Base-by-base conservation (phyloP, 2,888 invertebrate genomes). In the Folsomia candida region DNA sequence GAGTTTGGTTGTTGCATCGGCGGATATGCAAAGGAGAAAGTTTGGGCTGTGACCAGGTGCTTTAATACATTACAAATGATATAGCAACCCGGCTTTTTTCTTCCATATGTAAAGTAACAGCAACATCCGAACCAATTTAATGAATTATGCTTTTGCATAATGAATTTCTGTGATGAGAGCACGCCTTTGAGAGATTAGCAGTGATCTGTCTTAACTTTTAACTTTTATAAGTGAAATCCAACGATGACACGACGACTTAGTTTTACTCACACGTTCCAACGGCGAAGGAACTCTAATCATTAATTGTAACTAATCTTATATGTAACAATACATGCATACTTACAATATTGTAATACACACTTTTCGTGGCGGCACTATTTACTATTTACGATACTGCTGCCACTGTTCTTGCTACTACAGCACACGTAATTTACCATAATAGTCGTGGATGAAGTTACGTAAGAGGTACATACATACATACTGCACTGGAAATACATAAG, bases 131-230 rank as follows among this genome's bases (percentile, higher is more conserved):
- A n/a, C n/a, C n/a, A n/a, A n/a, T n/a, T n/a, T n/a, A n/a, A n/a
- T n/a, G n/a, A n/a, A n/a, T n/a, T n/a, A n/a, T n/a, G n/a, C n/a
- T n/a, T n/a, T n/a, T n/a, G n/a, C n/a, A n/a, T n/a, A n/a, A n/a
- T n/a, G n/a, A n/a, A n/a, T n/a, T n/a, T 78, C 80, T 80, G 80
- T 80, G 80, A 80, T 80, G 80, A 79, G 80, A 80, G 76, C 80
- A 80, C 80, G 80, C 80, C 80, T 80, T 80, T 78, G 80, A 79
- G n/a, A n/a, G 78, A 78, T 79, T 78, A 75, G 76, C 79, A 75
- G 79, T 79, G 79, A 79, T 79, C 77, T 77, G 54, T 54, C 54
- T 14, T 54, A 54, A 37, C 37, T 65, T 51, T 20, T 54, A 54
- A 54, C 18, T 54, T 54, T 54, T 54, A 6, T 54, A 54, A 54